phyloP scores from a whole-genome alignment of 2,113 vertebrate genomes.

The Lepisosteus osseus region DNA sequence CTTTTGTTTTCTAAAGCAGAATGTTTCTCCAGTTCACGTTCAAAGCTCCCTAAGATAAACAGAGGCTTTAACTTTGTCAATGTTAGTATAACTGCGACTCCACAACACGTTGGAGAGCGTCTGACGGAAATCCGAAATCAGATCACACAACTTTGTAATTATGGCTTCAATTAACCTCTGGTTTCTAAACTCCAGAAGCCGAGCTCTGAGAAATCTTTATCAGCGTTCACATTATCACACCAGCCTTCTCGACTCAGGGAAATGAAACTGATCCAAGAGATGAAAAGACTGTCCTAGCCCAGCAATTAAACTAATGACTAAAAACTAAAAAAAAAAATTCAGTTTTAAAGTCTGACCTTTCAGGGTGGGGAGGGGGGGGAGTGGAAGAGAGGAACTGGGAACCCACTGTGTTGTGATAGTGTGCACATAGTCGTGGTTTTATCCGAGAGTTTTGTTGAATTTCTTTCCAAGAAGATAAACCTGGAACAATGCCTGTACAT shows the following conservation, averaged over 20 bases:
- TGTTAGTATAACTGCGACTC: conserved; percentile 43
- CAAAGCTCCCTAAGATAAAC: not conserved
- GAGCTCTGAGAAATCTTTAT: conserved; percentile 23
- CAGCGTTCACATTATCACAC: conserved; percentile 22
- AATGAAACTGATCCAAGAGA: conserved; percentile 54
- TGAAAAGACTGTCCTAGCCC: conserved; percentile 45
- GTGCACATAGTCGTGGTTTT: conserved; percentile 34
- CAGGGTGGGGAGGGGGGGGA: conserved; percentile 29
- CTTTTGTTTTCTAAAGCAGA: not conserved
- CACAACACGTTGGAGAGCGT: conserved; percentile 43
- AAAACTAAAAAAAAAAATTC: conserved; percentile 55
- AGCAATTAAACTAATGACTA: conserved; percentile 49
- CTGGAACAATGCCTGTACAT: conserved; percentile 24
- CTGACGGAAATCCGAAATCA: conserved; percentile 53
- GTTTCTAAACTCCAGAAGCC: conserved; percentile 15
- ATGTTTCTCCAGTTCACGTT: not conserved
- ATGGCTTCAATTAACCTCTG: conserved; percentile 40
- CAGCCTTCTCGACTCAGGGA: conserved; percentile 31
- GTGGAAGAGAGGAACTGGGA: conserved; percentile 1
- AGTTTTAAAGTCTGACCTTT: conserved; percentile 45
- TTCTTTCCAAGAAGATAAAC: conserved; percentile 40
- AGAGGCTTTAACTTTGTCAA: conserved; percentile 19
- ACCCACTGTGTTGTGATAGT: conserved; percentile 30
- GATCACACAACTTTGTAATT: conserved; percentile 58
- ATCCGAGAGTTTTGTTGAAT: conserved; percentile 49